These are phyloP conservation scores for Indri indri DNA, from an alignment of 2,113 vertebrate genomes.

Conservation along the genomic window DNA sequence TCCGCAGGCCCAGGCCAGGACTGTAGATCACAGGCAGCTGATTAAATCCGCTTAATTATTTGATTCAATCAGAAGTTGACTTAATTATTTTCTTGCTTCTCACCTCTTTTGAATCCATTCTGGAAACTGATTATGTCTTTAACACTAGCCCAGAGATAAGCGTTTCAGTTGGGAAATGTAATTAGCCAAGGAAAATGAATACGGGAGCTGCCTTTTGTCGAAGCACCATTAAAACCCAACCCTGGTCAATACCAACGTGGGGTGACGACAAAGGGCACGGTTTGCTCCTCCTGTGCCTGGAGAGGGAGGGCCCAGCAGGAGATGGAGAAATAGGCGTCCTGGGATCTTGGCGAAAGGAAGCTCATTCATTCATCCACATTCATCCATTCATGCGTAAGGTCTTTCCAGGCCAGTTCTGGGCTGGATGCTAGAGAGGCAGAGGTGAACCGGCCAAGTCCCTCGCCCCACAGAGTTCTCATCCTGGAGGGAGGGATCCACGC, in stretches of 20 bases:
- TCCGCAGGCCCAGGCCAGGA: neutral
- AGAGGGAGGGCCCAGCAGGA: neutral
- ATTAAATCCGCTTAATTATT: slow-evolving; percentile 45
- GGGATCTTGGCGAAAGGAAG: neutral
- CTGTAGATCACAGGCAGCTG: slow-evolving; percentile 19
- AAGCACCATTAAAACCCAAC: neutral
- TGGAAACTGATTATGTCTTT: slow-evolving; percentile 59
- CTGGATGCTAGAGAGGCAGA: neutral
- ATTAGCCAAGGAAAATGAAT: slow-evolving; percentile 52
- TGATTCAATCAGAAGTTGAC: slow-evolving; percentile 65
- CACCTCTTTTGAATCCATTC: slow-evolving; percentile 70
- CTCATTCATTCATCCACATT: neutral
- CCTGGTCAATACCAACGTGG: neutral
- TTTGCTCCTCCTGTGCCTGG: neutral
- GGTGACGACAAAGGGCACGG: neutral
- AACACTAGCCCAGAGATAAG: slow-evolving; percentile 32
- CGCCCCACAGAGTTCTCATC: neutral
- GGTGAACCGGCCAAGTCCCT: neutral
- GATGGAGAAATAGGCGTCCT: neutral
- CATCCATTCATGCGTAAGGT: neutral
- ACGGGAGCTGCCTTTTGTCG: slow-evolving; percentile 66
- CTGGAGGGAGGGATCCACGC: neutral
- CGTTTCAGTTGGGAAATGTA: slow-evolving; percentile 55
- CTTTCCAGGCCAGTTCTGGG: neutral
- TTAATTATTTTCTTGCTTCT: slow-evolving; percentile 72